A percentile compares a stretch with the other conserved stretches of the same genome.
Conservation (phyloP, 1,140 invertebrate species). For the Drosophila setifemur region DNA sequence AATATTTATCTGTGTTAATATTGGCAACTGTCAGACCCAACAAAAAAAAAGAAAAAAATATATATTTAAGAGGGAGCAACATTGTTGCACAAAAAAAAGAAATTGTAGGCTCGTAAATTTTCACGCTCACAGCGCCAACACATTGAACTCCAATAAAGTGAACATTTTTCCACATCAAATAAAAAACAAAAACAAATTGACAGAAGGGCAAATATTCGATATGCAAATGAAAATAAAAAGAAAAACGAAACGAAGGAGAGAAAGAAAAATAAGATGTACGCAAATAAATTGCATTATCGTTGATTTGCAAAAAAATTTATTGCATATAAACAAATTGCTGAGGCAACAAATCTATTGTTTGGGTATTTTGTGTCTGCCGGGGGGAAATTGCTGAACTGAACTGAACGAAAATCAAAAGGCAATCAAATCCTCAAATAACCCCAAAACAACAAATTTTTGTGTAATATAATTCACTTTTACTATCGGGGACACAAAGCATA, state of each 20-base stretch:
- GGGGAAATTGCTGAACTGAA: constrained; percentile 28
- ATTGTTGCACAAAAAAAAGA: constrained; percentile 13
- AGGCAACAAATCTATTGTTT: constrained; percentile 66
- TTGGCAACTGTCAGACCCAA: constrained; percentile 2
- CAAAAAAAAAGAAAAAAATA: constrained; percentile 5
- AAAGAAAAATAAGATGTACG: constrained; percentile 23
- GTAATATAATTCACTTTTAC: constrained; percentile 53
- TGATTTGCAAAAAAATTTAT: constrained; percentile 71
- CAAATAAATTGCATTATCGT: constrained; percentile 76
- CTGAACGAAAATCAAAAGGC: constrained; percentile 52
- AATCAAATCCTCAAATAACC: constrained; percentile 52
- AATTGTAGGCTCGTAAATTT: constrained; percentile 47
- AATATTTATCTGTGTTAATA: constrained; percentile 24
- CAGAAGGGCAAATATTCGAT: constrained; percentile 20
- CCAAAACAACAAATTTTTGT: constrained; percentile 32
- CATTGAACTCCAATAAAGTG: constrained; percentile 45
- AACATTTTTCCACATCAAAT: constrained; percentile 28
- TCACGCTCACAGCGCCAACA: constrained; percentile 17
- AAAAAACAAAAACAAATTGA: constrained; percentile 33
- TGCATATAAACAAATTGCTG: constrained; percentile 72
- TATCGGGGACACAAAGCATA: constrained; percentile 19
- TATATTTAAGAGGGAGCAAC: no score
- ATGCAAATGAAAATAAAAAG: constrained; percentile 56
- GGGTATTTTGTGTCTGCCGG: constrained; percentile 20
- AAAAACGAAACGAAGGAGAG: neutral